A percentile compares a stretch with the other conserved stretches of the same genome.
Conservation (phyloP, 2,797 vertebrate species). For the Pangasius krempfi region DNA sequence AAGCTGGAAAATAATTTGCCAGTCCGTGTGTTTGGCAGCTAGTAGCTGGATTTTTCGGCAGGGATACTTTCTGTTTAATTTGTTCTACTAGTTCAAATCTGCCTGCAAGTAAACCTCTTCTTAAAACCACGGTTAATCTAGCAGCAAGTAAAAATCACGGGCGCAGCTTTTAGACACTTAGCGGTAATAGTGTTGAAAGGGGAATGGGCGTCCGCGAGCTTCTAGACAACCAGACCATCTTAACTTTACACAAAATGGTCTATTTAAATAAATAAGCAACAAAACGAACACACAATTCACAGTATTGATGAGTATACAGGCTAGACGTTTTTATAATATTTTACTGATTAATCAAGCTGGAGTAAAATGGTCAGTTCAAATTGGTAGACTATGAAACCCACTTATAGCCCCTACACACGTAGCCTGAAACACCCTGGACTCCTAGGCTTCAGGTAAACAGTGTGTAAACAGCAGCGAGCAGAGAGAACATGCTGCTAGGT, state of each 20-base stretch:
- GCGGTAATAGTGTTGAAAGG: not conserved
- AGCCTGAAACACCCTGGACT: not conserved
- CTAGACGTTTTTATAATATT: not conserved
- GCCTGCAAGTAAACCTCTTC: not conserved
- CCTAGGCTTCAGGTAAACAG: not conserved
- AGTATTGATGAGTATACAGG: not conserved
- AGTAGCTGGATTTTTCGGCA: too few species aligned
- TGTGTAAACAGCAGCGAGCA: not conserved
- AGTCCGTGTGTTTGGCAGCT: too few species aligned
- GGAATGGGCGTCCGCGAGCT: not conserved
- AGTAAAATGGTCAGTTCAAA: too few species aligned
- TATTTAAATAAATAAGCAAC: not conserved
- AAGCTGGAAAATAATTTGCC: too few species aligned
- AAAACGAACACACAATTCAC: not conserved
- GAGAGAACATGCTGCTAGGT: not conserved
- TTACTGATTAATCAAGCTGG: too few species aligned
- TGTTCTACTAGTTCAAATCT: too few species aligned
- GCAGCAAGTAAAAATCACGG: not conserved
- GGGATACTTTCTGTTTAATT: too few species aligned
- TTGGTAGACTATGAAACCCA: too few species aligned
- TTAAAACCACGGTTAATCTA: not conserved
- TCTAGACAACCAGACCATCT: not conserved
- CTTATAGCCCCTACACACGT: too few species aligned
- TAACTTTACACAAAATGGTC: not conserved
- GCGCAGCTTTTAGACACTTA: not conserved